Evolutionary conservation across 1,140 invertebrate species (phyloP), one percentile per base, ranked within the genome.

Genomic region (Drosophila sulfurigaster): DNA sequence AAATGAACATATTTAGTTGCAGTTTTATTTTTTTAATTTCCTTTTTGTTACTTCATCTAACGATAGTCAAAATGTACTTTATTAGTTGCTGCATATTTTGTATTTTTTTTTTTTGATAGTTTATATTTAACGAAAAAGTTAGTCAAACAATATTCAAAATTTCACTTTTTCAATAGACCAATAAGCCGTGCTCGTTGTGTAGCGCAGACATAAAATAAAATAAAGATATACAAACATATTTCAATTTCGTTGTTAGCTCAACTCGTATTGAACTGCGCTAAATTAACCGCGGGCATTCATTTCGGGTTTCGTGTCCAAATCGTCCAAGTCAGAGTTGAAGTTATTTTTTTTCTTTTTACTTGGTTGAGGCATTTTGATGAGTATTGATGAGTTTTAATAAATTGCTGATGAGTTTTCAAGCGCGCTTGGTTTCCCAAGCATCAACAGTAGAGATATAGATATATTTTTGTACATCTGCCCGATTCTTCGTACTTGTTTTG

Each of bases 381-480:
- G 88, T 91, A 91, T 91, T 91, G 88, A 91, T 91, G 88, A 88
- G 85, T 89, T 89, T 88, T 85, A 89, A 89, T 89, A 89, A 89
- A 89, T 89, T 89, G 85, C 86, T 81, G 85, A 89, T 89, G 85
- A 89, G 81, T 89, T 77, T 77, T 67, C 64, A 68, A 65, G 70
- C 81, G 70, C 73, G 62, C 49, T 73, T 57, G 32, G 32, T 76
- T 77, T 77, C 75, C 70, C 75, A 77, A 76, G 67, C 2, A 25
- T 8, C n/a, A 25, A 11, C 28, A 59, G 48, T 52, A 62, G 11
- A 59, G 11, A 59, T 43, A 66, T 58, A 46, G n/a, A 51, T 30
- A 41, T 30, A 41, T 58, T 43, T 51, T 43, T 51, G 60, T 35
- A 43, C 56, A 59, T 45, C 70, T 72, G 62, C 20, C 25, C 43